Conservation (phyloP, 2,113 vertebrate genomes). For the Mustela lutreola region DNA sequence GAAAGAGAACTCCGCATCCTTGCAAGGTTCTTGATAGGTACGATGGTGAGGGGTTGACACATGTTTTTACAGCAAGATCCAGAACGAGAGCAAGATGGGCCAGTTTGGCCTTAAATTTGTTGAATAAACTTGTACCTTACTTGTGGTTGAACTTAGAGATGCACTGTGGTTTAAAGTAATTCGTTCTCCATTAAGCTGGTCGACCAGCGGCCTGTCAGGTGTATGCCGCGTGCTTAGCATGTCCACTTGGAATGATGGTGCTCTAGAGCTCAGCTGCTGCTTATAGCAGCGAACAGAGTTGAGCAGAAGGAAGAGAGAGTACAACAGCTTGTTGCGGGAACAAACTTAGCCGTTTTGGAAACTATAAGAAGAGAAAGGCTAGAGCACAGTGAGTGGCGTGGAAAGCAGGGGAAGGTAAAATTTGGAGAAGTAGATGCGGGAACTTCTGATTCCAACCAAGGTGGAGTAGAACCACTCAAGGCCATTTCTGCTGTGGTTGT, state of each 20-base stretch:
- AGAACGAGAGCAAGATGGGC: background rate
- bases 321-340: background rate
- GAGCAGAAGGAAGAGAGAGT: background rate
- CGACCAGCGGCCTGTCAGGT: background rate
- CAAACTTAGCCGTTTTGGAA: background rate
- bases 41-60: background rate
- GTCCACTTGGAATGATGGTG: background rate
- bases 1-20: background rate
- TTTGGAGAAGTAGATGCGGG: too few species aligned
- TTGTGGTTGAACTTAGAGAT: background rate
- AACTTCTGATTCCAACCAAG: too few species aligned
- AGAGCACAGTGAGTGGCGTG: background rate
- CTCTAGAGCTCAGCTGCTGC: background rate
- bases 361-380: background rate
- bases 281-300: background rate
- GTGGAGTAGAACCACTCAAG: too few species aligned
- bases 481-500: too few species aligned
- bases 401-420: background rate
- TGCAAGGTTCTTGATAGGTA: conserved; percentile 3
- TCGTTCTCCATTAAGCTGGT: background rate
- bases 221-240: background rate
- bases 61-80: conserved; percentile 7
- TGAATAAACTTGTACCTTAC: background rate
- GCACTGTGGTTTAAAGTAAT: conserved; percentile 1
- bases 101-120: conserved; percentile 22